phyloP scores from a whole-genome alignment of 2,888 invertebrate genomes.

The Automeris io region DNA sequence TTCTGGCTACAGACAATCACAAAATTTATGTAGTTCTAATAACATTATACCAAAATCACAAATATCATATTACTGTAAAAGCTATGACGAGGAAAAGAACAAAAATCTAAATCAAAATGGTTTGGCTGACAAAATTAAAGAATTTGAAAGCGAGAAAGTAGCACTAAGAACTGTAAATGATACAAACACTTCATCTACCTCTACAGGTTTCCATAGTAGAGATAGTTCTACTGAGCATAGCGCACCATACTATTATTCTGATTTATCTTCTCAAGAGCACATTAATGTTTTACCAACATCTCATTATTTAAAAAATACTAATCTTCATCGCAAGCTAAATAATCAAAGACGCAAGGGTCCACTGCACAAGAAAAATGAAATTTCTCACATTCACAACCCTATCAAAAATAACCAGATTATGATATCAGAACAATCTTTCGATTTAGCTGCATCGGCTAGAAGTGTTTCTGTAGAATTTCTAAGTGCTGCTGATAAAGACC shows the following conservation, averaged over 20 bases:
- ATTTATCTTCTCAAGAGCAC: constrained; percentile 78
- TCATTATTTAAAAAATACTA: constrained; percentile 69
- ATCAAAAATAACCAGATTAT: constrained; percentile 69
- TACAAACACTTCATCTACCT: constrained; percentile 48
- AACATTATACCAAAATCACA: constrained; percentile 49
- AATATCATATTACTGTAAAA: constrained; percentile 69
- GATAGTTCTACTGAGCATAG: constrained; percentile 81
- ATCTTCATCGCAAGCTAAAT: constrained; percentile 78
- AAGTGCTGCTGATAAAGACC: constrained; percentile 80
- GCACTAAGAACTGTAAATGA: constrained; percentile 43
- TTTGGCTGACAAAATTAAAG: constrained; percentile 62
- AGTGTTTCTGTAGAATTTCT: constrained; percentile 82
- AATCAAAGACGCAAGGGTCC: constrained; percentile 83
- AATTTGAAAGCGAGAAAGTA: constrained; percentile 62
- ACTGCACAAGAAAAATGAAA: constrained; percentile 79
- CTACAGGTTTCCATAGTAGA: constrained; percentile 76
- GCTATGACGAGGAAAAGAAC: constrained; percentile 52
- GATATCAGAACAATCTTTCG: constrained; percentile 55
- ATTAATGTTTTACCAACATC: constrained; percentile 63
- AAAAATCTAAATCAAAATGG: constrained; percentile 65
- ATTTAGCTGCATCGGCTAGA: constrained; percentile 76
- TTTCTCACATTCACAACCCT: constrained; percentile 84
- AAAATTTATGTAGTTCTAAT: constrained; percentile 55
- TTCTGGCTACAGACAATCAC: constrained; percentile 49
- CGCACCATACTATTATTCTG: constrained; percentile 92